Percentiles rank a stretch among this genome's conserved stretches.
Conservation (phyloP, 2,797 vertebrate genomes). For the Myotis planiceps region DNA sequence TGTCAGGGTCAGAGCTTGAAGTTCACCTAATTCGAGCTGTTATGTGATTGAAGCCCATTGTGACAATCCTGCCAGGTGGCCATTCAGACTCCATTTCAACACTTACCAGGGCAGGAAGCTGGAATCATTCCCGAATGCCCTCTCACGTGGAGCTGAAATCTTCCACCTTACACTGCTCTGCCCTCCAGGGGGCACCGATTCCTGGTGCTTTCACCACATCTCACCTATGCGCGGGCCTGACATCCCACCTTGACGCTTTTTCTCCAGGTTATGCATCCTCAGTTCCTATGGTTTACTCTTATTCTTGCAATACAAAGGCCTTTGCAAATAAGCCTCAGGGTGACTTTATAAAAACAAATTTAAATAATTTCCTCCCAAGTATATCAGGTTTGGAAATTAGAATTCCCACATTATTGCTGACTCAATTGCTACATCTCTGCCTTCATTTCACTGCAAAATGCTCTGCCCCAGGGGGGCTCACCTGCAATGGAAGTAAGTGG, state of each 20-base stretch:
- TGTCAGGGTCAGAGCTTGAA: neutral
- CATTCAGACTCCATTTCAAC: neutral
- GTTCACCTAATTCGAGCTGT: neutral
- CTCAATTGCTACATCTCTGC: neutral
- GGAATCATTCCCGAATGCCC: neutral
- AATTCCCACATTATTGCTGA: neutral
- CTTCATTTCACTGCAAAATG: neutral
- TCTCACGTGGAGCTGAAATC: neutral
- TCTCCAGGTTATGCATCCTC: neutral
- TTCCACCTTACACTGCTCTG: neutral
- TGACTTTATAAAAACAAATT: slow-evolving; percentile 27
- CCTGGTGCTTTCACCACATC: neutral
- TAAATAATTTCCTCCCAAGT: slow-evolving; percentile 9
- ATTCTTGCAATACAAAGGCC: neutral
- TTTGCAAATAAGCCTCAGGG: neutral
- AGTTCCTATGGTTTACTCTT: neutral
- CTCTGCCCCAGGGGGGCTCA: neutral
- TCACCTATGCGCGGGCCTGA: neutral
- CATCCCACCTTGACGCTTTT: no score
- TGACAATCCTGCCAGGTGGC: neutral
- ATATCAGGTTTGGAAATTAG: neutral
- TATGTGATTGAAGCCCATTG: neutral
- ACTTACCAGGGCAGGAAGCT: neutral
- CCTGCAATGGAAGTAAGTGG: neutral
- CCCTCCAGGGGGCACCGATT: no score